Percentiles rank a stretch among this genome's conserved stretches.
phyloP scores from a whole-genome alignment of 2,113 vertebrate species.

The Ibidorhyncha struthersii region DNA sequence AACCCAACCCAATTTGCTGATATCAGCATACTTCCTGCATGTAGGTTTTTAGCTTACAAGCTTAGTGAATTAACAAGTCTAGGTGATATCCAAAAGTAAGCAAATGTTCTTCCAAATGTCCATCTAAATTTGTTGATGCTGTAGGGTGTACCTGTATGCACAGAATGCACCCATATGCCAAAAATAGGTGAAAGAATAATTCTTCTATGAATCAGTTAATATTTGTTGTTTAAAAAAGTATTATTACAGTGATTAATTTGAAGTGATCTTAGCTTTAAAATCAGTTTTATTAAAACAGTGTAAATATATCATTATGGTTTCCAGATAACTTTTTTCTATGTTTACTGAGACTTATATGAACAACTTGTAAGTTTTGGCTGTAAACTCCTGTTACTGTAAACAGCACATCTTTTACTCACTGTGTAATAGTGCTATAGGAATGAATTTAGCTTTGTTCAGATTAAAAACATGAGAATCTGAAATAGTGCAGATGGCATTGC shows the following conservation, averaged over 20 bases:
- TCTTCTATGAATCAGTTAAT: background rate
- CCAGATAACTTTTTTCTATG: background rate
- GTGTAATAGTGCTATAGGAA: background rate
- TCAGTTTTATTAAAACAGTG: background rate
- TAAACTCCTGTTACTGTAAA: background rate
- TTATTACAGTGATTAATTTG: background rate
- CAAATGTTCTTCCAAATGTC: background rate
- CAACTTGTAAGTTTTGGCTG: background rate
- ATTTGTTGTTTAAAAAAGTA: background rate
- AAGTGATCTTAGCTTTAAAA: background rate
- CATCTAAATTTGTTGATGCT: background rate
- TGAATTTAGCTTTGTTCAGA: background rate
- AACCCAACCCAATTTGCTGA: background rate
- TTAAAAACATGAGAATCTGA: background rate
- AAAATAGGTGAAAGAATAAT: background rate
- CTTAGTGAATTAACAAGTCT: background rate
- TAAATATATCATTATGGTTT: background rate
- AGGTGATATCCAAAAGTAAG: background rate
- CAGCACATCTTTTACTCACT: background rate
- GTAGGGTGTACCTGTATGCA: background rate
- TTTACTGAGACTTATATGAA: background rate
- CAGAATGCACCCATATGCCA: background rate
- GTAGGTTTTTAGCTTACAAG: background rate
- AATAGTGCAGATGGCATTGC: background rate
- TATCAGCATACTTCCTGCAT: background rate